Evolutionary conservation across 35 echinoderm and acorn worm species (phyloP), one percentile per base, ranked within the genome.

Genomic region (Anneissia japonica): DNA sequence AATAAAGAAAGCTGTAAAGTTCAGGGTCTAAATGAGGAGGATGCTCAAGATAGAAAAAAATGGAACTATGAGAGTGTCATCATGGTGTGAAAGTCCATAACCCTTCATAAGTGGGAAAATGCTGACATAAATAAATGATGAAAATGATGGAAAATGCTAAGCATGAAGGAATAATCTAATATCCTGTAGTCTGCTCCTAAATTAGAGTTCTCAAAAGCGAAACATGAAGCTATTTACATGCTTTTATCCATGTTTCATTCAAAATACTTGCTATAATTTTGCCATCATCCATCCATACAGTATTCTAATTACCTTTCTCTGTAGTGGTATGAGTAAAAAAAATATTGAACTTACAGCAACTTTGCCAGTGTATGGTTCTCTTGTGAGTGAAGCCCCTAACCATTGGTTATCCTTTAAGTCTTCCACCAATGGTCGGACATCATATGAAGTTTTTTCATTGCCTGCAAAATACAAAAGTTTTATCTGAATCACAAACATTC

Each of bases 331-430:
- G 43, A 78, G 3, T 35, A 12, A 78, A 78, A 38, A 31, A 33
- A 75, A 75, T 23, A 34, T 75, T 34, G 4, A 38, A 79, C 96
- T 94, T 89, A 99, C 96, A 38, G 85, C 90, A 73, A 99, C 89
- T 89, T 89, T 94, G 19, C 89, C 92, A 73, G 41, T 88, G 14
- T n/a, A 6, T 32, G 84, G 83, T 82, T 92, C 86, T 64, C 92
- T 79, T 79, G 96, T 83, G 28, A 99, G 80, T 0, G 96, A 99
- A 23, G 94, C 92, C 19, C 96, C 96, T 13, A 99, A 75, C 96
- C 96, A 99, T 38, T 99, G 96, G 84, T 94, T 87, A 79, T 94
- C 90, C 81, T 99, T 99, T 3, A 84, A 83, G 55, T 99, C 96
- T 45, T 84, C 36, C 19, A 94, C 81, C 13, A 78, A 75, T 31